These are phyloP conservation scores for Archaeoteleia sp. DNA, from an alignment of 2,888 invertebrate genomes.

Conservation along the genomic window DNA sequence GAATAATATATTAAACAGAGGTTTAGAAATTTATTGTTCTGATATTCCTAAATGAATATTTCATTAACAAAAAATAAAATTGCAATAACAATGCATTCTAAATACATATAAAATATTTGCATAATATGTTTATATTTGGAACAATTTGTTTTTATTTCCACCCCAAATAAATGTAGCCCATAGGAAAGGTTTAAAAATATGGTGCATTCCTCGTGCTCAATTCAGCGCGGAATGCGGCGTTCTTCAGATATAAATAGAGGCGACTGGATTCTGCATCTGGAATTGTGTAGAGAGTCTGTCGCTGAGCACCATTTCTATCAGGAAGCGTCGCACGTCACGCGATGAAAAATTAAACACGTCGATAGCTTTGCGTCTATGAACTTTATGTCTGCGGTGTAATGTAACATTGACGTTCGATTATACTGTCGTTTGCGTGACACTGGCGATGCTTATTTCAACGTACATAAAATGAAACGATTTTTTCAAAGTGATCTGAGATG, in stretches of 20 bases:
- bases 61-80: too few relatives aligned
- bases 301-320: slow-evolving; percentile 26
- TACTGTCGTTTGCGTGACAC: slow-evolving; percentile 39
- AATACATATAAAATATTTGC: too few relatives aligned
- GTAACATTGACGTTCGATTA: slow-evolving; percentile 29
- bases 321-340: slow-evolving; percentile 25
- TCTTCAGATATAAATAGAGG: slow-evolving; percentile 33
- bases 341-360: slow-evolving; percentile 29
- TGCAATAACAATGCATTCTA: too few relatives aligned
- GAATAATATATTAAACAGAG: too few relatives aligned
- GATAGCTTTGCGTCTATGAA: slow-evolving; percentile 17
- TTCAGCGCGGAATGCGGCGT: slow-evolving; percentile 27
- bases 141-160: too few relatives aligned
- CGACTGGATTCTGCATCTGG: slow-evolving; percentile 37
- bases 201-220: slow-evolving; percentile 27
- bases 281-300: slow-evolving; percentile 29
- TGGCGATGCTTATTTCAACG: slow-evolving; percentile 12
- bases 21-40: too few relatives aligned
- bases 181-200: slow-evolving; percentile 30
- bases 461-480: slow-evolving; percentile 38
- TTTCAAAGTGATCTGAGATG: slow-evolving; percentile 34
- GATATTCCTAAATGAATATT: too few relatives aligned
- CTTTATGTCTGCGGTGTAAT: slow-evolving; percentile 14
- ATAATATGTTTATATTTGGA: slow-evolving; percentile 14
- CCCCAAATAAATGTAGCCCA: background rate